A percentile compares a stretch with the other conserved stretches of the same genome.
Evolutionary conservation across 2,113 vertebrate species (phyloP).

Genomic region (Cromileptes altivelis): DNA sequence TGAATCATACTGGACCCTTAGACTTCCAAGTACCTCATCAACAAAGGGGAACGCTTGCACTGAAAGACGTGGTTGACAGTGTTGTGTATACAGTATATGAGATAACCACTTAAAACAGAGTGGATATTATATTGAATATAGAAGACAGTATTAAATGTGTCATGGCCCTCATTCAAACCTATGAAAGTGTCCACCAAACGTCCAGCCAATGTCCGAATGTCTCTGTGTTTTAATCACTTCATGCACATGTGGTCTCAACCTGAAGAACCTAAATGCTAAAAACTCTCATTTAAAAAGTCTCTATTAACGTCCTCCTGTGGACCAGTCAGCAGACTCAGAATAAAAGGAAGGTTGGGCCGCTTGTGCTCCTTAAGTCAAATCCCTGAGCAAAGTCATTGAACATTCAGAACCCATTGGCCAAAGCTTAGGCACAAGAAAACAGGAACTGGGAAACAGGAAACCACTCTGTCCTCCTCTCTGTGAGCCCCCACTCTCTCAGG

Average conservation of each 20-base stretch:
- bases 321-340: slow-evolving; percentile 75
- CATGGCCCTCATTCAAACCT: slow-evolving; percentile 19
- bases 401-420: slow-evolving; percentile 66
- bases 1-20: slow-evolving; percentile 38
- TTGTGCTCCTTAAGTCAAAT: slow-evolving; percentile 85
- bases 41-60: slow-evolving; percentile 17
- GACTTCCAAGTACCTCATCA: slow-evolving; percentile 6
- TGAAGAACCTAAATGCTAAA: slow-evolving; percentile 64
- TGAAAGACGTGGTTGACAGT: slow-evolving; percentile 18
- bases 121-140: slow-evolving; percentile 51
- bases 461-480: slow-evolving; percentile 82
- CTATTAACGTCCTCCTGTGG: slow-evolving; percentile 56
- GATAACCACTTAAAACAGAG: slow-evolving; percentile 29
- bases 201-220: slow-evolving; percentile 44
- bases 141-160: slow-evolving; percentile 31
- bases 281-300: slow-evolving; percentile 61
- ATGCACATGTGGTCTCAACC: slow-evolving; percentile 59
- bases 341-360: slow-evolving; percentile 69
- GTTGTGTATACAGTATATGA: slow-evolving; percentile 27
- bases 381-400: slow-evolving; percentile 85
- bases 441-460: slow-evolving; percentile 69
- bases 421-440: slow-evolving; percentile 77
- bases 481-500: slow-evolving; percentile 60
- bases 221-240: slow-evolving; percentile 37
- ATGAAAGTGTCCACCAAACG: slow-evolving; percentile 23